A percentile compares a stretch with the other conserved stretches of the same genome.
phyloP scores from a whole-genome alignment of 2,888 invertebrate species.

The Ophion ellenae region DNA sequence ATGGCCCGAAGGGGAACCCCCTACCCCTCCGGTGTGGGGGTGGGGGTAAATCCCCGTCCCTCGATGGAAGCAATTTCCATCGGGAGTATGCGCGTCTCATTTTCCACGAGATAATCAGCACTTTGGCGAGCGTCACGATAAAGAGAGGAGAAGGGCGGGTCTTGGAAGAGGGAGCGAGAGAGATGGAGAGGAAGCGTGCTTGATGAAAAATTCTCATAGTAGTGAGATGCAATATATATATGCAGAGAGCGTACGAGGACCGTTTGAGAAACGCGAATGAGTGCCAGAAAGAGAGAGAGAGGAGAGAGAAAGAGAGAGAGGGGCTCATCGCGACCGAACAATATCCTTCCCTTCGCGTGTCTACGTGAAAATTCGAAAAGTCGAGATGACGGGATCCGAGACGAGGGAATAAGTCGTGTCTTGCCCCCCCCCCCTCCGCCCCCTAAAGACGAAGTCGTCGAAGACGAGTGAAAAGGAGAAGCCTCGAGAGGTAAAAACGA shows the following conservation, averaged over 20 bases:
- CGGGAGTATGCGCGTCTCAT: slow-evolving; percentile 65
- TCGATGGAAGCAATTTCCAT: slow-evolving; percentile 70
- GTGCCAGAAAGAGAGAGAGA: slow-evolving; percentile 32
- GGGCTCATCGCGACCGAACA: slow-evolving; percentile 71
- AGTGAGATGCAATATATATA: slow-evolving; percentile 52
- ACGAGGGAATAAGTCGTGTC: slow-evolving; percentile 67
- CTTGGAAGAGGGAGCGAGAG: slow-evolving; percentile 64
- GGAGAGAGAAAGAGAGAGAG: too few species aligned
- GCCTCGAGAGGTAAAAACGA: slow-evolving; percentile 73
- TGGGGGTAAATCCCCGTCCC: slow-evolving; percentile 14
- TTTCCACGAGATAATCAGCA: slow-evolving; percentile 76
- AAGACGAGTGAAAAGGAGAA: slow-evolving; percentile 69
- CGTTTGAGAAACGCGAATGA: slow-evolving; percentile 40
- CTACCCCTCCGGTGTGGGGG: too few species aligned
- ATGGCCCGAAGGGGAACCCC: slow-evolving; percentile 23
- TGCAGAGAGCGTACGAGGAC: slow-evolving; percentile 27
- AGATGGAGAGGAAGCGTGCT: slow-evolving; percentile 34
- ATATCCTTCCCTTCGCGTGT: slow-evolving; percentile 77
- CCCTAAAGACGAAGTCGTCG: slow-evolving; percentile 38
- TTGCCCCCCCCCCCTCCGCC: background rate
- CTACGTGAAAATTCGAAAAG: slow-evolving; percentile 78
- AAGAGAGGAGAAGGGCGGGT: slow-evolving; percentile 71
- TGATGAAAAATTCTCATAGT: slow-evolving; percentile 63
- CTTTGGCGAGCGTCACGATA: slow-evolving; percentile 75
- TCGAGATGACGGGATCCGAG: slow-evolving; percentile 67